phyloP scores from a whole-genome alignment of 2,113 vertebrate genomes.

The Miniopterus natalensis region DNA sequence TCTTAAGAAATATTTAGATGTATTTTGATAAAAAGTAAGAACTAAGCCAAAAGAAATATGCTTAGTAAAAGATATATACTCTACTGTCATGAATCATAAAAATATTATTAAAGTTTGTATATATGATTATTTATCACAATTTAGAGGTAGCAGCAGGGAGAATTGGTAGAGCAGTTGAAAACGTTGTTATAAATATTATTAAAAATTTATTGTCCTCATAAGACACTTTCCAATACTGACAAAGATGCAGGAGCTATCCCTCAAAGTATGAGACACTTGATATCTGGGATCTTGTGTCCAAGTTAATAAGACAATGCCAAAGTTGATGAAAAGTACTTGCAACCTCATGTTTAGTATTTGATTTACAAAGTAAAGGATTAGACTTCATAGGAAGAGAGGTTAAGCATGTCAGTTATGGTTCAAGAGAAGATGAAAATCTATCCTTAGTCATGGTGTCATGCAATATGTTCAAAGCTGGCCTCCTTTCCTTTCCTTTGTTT shows the following conservation, averaged over 20 bases:
- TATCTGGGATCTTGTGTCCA: background rate
- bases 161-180: background rate
- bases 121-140: background rate
- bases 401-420: constrained; percentile 45
- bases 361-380: constrained; percentile 70
- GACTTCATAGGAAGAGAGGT: constrained; percentile 55
- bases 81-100: background rate
- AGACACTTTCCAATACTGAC: background rate
- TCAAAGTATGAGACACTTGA: background rate
- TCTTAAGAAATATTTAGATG: background rate
- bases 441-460: background rate
- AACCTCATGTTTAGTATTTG: background rate
- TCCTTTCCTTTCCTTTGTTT: background rate
- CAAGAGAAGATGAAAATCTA: constrained; percentile 53
- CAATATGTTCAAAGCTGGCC: background rate
- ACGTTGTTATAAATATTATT: background rate
- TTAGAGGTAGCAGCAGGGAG: background rate
- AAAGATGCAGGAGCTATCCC: background rate
- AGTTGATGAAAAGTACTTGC: background rate
- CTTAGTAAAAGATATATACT: background rate
- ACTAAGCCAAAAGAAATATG: background rate
- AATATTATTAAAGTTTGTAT: background rate
- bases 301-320: constrained; percentile 45
- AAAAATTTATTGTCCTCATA: background rate
- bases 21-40: background rate